Percentiles rank a stretch among this genome's conserved stretches.
Conservation (phyloP, 2,888 invertebrate genomes). For the Erebia palarica region DNA sequence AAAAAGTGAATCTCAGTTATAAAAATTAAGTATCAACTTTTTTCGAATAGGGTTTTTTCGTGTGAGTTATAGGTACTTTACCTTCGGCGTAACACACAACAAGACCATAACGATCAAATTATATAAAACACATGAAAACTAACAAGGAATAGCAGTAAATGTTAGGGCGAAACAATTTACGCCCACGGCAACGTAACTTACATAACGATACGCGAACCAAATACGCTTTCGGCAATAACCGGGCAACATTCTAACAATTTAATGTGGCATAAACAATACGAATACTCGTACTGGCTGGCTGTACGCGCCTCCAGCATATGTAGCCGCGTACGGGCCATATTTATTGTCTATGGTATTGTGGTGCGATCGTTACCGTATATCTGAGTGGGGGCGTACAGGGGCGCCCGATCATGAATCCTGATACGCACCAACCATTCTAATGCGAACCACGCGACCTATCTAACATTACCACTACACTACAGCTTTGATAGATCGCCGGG, state of each 20-base stretch:
- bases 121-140: conserved; percentile 55
- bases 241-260: conserved; percentile 80
- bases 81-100: conserved; percentile 9
- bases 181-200: conserved; percentile 64
- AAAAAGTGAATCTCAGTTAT: background rate
- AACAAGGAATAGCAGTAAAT: conserved; percentile 53
- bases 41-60: background rate
- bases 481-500: conserved; percentile 37
- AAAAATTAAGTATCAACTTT: background rate
- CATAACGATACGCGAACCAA: conserved; percentile 72
- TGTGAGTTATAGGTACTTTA: conserved; percentile 6
- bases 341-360: conserved; percentile 81
- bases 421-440: conserved; percentile 70
- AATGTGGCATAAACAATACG: conserved; percentile 80
- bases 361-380: conserved; percentile 79
- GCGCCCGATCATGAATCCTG: conserved; percentile 79
- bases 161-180: conserved; percentile 58
- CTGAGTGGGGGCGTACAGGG: conserved; percentile 71
- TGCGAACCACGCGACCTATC: conserved; percentile 60
- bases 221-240: conserved; percentile 81
- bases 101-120: conserved; percentile 39
- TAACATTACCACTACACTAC: conserved; percentile 41
- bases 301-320: conserved; percentile 69
- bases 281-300: conserved; percentile 63
- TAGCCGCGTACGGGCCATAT: conserved; percentile 71